phyloP scores from a whole-genome alignment of 2,888 invertebrate genomes.

The Suillia variegata region DNA sequence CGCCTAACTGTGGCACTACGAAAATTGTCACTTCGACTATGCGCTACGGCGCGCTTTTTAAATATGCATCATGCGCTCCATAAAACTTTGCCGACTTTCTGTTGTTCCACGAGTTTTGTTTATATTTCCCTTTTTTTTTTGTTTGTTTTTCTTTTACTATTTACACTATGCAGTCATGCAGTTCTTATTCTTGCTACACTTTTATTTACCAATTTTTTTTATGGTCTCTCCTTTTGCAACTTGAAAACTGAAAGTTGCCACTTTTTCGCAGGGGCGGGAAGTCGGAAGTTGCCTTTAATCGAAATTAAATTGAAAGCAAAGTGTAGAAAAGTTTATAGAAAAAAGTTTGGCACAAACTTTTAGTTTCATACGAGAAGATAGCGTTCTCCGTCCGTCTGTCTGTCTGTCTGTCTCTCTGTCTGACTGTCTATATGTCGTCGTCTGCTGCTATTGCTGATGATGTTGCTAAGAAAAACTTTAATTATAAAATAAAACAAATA shows the following conservation, averaged over 20 bases:
- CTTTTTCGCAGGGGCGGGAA: neutral
- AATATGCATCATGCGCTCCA: conserved; percentile 21
- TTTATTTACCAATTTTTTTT: conserved; percentile 18
- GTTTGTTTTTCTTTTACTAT: too few species aligned
- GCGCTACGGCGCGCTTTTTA: too few species aligned
- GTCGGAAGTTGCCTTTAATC: conserved; percentile 22
- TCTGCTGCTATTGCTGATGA: too few species aligned
- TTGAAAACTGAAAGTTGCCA: neutral
- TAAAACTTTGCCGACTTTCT: conserved; percentile 21
- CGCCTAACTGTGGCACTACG: neutral
- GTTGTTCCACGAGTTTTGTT: neutral
- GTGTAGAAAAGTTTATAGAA: conserved; percentile 4
- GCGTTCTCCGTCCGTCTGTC: too few species aligned
- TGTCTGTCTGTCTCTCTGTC: too few species aligned
- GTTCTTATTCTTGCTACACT: neutral
- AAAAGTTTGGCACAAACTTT: conserved; percentile 2
- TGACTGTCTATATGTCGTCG: too few species aligned
- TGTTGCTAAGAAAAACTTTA: conserved; percentile 7
- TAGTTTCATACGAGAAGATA: neutral
- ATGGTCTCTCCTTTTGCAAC: neutral
- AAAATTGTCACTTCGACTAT: neutral
- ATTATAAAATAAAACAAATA: conserved; percentile 6
- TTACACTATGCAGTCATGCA: neutral
- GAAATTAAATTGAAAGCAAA: conserved; percentile 22
- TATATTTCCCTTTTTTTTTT: neutral